Base-by-base conservation (phyloP, 2,113 vertebrate species). In the Sorex fumeus region DNA sequence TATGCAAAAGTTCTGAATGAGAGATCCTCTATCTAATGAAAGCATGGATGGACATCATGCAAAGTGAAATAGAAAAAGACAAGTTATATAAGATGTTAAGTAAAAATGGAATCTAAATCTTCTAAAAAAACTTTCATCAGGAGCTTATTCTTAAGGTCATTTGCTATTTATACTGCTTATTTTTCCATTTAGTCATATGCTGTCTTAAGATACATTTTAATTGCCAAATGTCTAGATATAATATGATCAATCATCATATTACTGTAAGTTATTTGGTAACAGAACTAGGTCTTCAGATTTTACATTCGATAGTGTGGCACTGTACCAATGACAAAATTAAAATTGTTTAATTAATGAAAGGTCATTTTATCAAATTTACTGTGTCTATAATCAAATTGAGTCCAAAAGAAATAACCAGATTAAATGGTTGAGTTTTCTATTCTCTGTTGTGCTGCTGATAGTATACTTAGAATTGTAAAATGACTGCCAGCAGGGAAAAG, bases 331-430 rank as follows among this genome's bases (percentile, higher is more conserved):
- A 86, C 0, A 34, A 82, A 43, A 23, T 60, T 21, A 76, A 93
- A 93, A 67, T 57, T 62, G 21, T n/a, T 84, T 77, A 91, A 69
- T 74, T 77, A 66, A n/a, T 84, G 18, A 91, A 77, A 76, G 34
- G 2, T 8, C 62, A 88, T 69, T 88, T 93, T 84, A 71, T 74
- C 76, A 53, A 67, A 66, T 9, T 80, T 50, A 53, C 3, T 72
- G 84, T 82, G 40, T 84, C 47, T 80, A 43, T 74, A 75, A 62
- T 79, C 69, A 94, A 94, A 96, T 45, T 87, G 2, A 90, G 25
- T 64, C 62, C 87, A 57, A 89, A 90, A 78, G 30, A 79, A 93
- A 79, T 80, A 45, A 84, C 19, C 45, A 18, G 18, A 10, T 11
- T 47, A 72, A 76, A 60, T 76, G 23, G 81, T 5, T 78, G 27